Base-by-base conservation (phyloP, 35 echinoderm and acorn worm species). In the Heliocidaris tuberculata region DNA sequence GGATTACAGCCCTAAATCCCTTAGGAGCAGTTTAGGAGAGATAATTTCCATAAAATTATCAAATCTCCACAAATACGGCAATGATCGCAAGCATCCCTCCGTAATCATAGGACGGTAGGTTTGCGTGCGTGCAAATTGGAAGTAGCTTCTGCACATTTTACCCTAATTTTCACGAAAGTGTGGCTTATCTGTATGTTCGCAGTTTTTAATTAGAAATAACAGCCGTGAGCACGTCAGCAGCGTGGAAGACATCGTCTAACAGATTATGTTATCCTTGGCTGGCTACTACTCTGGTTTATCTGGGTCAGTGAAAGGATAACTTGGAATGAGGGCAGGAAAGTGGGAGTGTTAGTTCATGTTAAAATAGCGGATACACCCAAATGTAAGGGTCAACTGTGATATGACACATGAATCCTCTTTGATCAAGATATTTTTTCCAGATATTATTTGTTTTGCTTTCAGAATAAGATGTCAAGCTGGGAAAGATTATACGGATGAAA, bases 41-140 rank as follows among this genome's bases (percentile, higher is more conserved):
- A 78, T 78, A 78, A 78, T 78, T 78, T 78, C 65, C 65, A 78
- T n/a, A 78, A 78, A 78, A 78, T 78, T 78, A 78, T 78, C 65
- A 27, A 78, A 78, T 78, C 65, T 21, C 65, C 65, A n/a, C 65
- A 78, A 78, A 78, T 78, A 24, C 65, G 27, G 21, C 27, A 78
- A 78, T 78, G 27, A 78, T 78, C 65, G 27, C 65, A 19, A 19
- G 65, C 65, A 78, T 78, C 65, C 52, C 65, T 78, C 7, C 65
- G 19, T 27, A 78, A 5, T 78, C 65, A 21, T 19, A 78, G 65
- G 65, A 78, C 65, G 21, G 21, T n/a, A 24, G n/a, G 21, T 27
- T 21, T 27, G 65, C 65, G 65, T 78, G 65, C 21, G 65, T 78
- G 65, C 27, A 2, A n/a, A 21, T 78, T n/a, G 65, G 27, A 27